Evolutionary conservation across 2,888 invertebrate genomes (phyloP).

Genomic region (Encarsia formosa): DNA sequence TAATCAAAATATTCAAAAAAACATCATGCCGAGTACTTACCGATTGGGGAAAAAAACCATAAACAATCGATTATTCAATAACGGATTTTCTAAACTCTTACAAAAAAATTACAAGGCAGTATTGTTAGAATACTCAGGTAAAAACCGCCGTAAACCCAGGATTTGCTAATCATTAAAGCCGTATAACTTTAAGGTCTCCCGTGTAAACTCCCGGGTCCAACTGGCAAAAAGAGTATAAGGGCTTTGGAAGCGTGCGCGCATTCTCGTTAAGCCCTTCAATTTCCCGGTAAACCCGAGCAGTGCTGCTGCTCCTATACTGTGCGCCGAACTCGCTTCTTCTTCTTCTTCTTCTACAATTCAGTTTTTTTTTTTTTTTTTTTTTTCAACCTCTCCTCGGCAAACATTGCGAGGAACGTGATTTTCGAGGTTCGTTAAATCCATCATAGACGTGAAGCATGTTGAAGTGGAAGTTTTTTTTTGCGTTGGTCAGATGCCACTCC

Average conservation of each 20-base stretch:
- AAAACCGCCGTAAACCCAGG: too few species aligned
- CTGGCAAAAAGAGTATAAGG: constrained; percentile 20
- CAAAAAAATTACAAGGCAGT: too few species aligned
- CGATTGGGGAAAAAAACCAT: too few species aligned
- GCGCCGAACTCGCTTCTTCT: background rate
- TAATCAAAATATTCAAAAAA: too few species aligned
- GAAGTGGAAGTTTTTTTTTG: too few species aligned
- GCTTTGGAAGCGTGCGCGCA: constrained; percentile 11
- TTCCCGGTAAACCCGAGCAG: constrained; percentile 15
- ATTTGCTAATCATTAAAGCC: constrained; percentile 25
- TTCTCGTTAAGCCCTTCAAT: constrained; percentile 28
- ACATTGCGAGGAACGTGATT: constrained; percentile 32
- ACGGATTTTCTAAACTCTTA: too few species aligned
- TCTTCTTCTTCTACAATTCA: background rate
- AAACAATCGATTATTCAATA: too few species aligned
- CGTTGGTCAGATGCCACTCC: too few species aligned
- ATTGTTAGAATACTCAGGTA: too few species aligned
- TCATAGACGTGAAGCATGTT: too few species aligned
- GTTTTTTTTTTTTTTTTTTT: background rate
- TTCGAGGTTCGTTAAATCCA: constrained; percentile 34
- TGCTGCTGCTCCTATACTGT: background rate
- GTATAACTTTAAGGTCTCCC: constrained; percentile 20
- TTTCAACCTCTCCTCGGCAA: constrained; percentile 24
- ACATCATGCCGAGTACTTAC: too few species aligned
- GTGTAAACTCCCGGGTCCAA: constrained; percentile 9